These are phyloP conservation scores for Adineta ricciae DNA, from an alignment of 2,888 invertebrate species.

Conservation along the genomic window DNA sequence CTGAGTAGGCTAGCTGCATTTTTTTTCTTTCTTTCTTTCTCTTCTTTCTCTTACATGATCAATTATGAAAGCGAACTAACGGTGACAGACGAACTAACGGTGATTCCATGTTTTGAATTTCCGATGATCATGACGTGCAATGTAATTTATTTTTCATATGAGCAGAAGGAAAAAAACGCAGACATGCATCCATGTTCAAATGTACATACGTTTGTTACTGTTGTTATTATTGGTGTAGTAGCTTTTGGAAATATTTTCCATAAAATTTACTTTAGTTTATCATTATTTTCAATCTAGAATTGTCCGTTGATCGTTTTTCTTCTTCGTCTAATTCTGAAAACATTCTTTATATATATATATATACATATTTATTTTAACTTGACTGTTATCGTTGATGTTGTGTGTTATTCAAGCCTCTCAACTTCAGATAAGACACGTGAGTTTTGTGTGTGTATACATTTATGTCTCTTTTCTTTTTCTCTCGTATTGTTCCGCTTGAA, in stretches of 20 bases:
- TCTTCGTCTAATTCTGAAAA: neutral
- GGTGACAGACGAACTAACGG: neutral
- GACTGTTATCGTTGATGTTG: neutral
- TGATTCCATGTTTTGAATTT: neutral
- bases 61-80: no score
- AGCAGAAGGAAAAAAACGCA: no score
- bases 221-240: neutral
- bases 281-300: neutral
- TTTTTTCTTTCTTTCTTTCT: no score
- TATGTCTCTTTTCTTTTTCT: neutral
- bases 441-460: neutral
- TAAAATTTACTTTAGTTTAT: neutral
- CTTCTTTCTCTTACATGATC: no score
- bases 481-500: neutral
- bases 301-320: neutral
- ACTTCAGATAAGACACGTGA: neutral
- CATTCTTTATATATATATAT: neutral
- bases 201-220: neutral
- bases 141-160: no score
- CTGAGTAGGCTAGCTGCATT: no score
- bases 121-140: no score
- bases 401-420: neutral
- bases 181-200: no score
- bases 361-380: neutral
- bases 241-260: neutral